phyloP scores from a whole-genome alignment of 2,888 invertebrate genomes.

The Pheosia gnoma region DNA sequence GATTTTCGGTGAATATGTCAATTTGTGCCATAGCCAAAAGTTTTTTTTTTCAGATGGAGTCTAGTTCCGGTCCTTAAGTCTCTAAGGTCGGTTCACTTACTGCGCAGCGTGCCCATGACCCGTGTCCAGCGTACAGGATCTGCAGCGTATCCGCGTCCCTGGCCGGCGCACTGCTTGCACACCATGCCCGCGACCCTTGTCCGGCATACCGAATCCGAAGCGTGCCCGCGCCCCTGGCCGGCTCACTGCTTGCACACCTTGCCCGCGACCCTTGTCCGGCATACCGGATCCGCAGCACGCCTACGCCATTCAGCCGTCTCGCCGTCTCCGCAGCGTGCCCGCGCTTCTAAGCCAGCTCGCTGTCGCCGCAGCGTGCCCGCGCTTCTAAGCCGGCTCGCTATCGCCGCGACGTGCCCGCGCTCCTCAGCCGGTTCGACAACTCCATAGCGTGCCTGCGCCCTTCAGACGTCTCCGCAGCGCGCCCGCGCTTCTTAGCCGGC shows the following conservation, averaged over 20 bases:
- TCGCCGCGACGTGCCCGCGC: not conserved
- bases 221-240: not conserved
- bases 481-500: constrained; percentile 2
- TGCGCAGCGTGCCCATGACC: not conserved
- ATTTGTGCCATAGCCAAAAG: too few relatives aligned
- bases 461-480: not conserved
- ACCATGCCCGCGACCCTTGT: not conserved
- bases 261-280: not conserved
- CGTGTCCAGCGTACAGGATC: not conserved
- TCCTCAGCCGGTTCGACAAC: not conserved
- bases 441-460: not conserved
- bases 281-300: not conserved
- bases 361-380: not conserved
- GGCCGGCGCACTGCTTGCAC: not conserved
- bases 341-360: not conserved
- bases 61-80: not conserved
- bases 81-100: not conserved
- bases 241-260: not conserved
- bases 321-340: not conserved
- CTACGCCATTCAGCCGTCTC: not conserved
- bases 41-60: too few relatives aligned
- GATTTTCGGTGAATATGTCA: too few relatives aligned
- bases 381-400: not conserved
- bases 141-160: not conserved
- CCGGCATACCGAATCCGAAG: not conserved